Conservation (phyloP, 2,888 invertebrate genomes). For the Temnothorax unifasciatus region DNA sequence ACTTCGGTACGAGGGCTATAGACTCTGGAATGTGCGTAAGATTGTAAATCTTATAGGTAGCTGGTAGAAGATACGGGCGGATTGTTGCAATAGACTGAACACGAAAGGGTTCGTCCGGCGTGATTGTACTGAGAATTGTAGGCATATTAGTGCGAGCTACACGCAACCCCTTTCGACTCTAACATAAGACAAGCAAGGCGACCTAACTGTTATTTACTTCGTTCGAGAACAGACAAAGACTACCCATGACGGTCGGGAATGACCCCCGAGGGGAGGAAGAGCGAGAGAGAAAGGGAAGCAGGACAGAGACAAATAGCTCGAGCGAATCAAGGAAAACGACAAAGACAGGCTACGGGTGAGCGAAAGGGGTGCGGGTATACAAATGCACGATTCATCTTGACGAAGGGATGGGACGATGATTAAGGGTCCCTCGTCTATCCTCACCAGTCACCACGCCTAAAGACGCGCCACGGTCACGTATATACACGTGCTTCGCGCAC, state of each 20-base stretch:
- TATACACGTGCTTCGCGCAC: constrained; percentile 42
- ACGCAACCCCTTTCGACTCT: constrained; percentile 56
- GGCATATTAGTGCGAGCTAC: constrained; percentile 42
- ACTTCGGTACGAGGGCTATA: not conserved
- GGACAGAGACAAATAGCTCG: constrained; percentile 57
- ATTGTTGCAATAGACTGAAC: not conserved
- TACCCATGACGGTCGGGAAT: constrained; percentile 16
- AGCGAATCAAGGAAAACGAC: constrained; percentile 58
- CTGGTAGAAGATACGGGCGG: not conserved
- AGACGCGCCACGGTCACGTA: constrained; percentile 43
- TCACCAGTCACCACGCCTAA: constrained; percentile 62
- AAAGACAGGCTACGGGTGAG: constrained; percentile 47
- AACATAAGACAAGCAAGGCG: constrained; percentile 49
- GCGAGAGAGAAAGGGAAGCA: constrained; percentile 27
- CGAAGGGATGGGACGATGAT: constrained; percentile 76
- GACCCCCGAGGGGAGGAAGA: constrained; percentile 10
- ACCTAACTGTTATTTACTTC: constrained; percentile 70
- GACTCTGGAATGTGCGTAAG: not conserved
- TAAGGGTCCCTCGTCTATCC: constrained; percentile 77
- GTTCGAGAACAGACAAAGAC: constrained; percentile 48
- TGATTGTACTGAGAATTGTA: constrained; percentile 48
- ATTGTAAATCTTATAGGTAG: not conserved
- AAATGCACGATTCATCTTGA: constrained; percentile 78
- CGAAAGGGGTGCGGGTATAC: constrained; percentile 76
- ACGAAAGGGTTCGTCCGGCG: constrained; percentile 21